Base-by-base conservation (phyloP, 2,113 vertebrate genomes). In the Phylloscopus trochilus region DNA sequence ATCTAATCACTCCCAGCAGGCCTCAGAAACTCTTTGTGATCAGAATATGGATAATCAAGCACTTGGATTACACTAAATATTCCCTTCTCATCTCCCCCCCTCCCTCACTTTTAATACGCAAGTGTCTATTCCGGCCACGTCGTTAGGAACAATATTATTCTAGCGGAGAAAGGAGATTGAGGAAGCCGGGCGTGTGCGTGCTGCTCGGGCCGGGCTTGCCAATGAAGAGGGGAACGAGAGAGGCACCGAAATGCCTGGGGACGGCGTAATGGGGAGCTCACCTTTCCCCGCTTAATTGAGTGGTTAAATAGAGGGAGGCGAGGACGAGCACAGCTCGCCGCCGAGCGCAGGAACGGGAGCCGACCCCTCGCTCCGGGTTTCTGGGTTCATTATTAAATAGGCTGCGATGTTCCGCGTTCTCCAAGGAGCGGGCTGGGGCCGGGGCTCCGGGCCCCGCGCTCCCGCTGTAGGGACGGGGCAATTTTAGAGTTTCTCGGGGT, bases 31-130 rank as follows among this genome's bases (percentile, higher is more conserved):
- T 97, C 98, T 98, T 97, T 98, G 97, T 98, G 98, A 98, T 98
- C 98, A 98, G 97, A 98, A 97, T 97, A 97, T 97, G 97, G 98
- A 98, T 99, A 99, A 99, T 99, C 98, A 98, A 98, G 98, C 97
- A 98, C 98, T 99, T 97, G 96, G 98, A 98, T 98, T 98, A 98
- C 98, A 97, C 95, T 95, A 96, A 96, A 97, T 96, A 96, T 89
- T 92, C 93, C 92, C 92, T 97, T 97, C 97, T 96, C 97, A 94
- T 90, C 97, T 92, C 89, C 87, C 92, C 97, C 96, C 96, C 97
- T 74, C 93, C 92, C 93, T 94, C 92, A 85, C 92, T 95, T 95
- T 97, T 99, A 99, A 99, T 99, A 97, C 95, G 97, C 62, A 83
- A 94, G 97, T 94, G 94, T 97, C 97, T 97, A 99, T 99, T 98